Evolutionary conservation across 1,140 invertebrate genomes (phyloP).

Genomic region (Drosophila miranda): DNA sequence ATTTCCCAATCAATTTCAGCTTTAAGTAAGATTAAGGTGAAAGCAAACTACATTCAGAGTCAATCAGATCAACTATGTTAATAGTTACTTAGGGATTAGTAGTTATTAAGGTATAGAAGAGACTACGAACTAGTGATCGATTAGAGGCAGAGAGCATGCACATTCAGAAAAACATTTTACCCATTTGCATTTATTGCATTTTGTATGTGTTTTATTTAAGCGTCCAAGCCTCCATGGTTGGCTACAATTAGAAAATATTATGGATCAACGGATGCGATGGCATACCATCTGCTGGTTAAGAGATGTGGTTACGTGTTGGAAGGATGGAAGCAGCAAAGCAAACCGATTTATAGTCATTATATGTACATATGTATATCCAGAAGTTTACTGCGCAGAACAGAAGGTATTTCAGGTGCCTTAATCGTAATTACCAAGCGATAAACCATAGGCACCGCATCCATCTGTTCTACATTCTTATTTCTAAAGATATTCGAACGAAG

Average conservation of each 20-base stretch:
- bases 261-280: constrained; percentile 59
- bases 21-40: not conserved
- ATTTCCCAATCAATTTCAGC: not conserved
- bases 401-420: too few species aligned
- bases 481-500: too few species aligned
- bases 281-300: constrained; percentile 25
- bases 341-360: not conserved
- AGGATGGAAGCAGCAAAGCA: constrained; percentile 3
- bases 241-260: constrained; percentile 82
- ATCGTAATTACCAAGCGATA: too few species aligned
- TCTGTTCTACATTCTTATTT: too few species aligned
- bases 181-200: constrained; percentile 77
- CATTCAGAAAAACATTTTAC: constrained; percentile 80
- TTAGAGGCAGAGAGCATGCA: constrained; percentile 52
- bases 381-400: not conserved
- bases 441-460: too few species aligned
- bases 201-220: constrained; percentile 82
- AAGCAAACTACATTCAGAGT: constrained; percentile 31
- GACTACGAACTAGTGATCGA: constrained; percentile 13
- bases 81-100: constrained; percentile 13
- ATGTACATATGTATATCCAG: too few species aligned
- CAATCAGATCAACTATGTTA: not conserved
- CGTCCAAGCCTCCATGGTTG: constrained; percentile 82
- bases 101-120: constrained; percentile 3
- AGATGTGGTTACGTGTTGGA: constrained; percentile 15